phyloP scores from a whole-genome alignment of 2,797 vertebrate species.

The Microchirus variegatus region DNA sequence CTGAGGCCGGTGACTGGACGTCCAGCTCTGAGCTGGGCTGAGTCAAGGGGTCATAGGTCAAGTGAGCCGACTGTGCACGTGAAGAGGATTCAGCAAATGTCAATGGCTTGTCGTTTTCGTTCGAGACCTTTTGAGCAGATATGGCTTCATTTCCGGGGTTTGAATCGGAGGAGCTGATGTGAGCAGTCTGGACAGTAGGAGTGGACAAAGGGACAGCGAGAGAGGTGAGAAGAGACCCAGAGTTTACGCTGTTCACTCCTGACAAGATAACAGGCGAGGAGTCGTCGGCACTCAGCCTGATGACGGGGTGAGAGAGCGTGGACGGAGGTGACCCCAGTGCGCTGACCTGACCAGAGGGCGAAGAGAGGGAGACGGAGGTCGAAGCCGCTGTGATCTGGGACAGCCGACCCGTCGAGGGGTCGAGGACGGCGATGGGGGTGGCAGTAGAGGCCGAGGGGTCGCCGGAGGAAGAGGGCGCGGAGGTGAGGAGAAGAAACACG shows the following conservation, averaged over 20 bases:
- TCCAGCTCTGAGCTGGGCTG: conserved; percentile 43
- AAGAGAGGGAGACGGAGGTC: conserved; percentile 62
- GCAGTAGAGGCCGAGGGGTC: conserved; percentile 63
- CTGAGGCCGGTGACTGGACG: conserved; percentile 49
- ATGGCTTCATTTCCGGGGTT: conserved; percentile 76
- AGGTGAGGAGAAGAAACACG: conserved; percentile 80
- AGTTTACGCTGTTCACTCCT: conserved; percentile 46
- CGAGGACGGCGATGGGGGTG: conserved; percentile 68
- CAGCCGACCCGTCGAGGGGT: conserved; percentile 72
- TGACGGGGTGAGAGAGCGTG: conserved; percentile 61
- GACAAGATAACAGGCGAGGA: conserved; percentile 69
- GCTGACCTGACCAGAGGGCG: conserved; percentile 56
- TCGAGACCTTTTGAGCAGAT: conserved; percentile 70
- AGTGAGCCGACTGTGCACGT: conserved; percentile 30
- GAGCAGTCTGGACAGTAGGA: conserved; percentile 44
- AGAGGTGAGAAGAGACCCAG: conserved; percentile 42
- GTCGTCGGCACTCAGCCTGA: conserved; percentile 61
- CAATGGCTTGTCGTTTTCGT: conserved; percentile 70
- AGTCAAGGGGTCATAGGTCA: conserved; percentile 46
- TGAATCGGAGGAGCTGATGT: conserved; percentile 63
- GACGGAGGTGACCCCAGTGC: conserved; percentile 55
- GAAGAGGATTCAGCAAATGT: conserved; percentile 50
- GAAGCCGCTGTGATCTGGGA: conserved; percentile 71
- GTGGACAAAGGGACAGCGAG: conserved; percentile 31
- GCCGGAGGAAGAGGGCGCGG: conserved; percentile 66